phyloP scores from a whole-genome alignment of 2,113 vertebrate species.

The Rhea pennata region DNA sequence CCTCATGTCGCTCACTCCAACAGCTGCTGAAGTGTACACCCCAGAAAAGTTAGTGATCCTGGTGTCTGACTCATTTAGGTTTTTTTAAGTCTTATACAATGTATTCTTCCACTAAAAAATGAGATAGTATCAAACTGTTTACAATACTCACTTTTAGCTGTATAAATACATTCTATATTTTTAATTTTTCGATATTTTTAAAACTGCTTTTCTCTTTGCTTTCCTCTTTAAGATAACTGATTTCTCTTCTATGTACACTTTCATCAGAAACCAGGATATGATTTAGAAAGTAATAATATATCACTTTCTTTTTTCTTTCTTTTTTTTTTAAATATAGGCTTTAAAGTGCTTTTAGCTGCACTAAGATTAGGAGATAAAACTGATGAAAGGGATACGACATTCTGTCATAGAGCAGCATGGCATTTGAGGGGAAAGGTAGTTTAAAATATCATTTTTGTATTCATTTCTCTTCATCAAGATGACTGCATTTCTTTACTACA shows the following conservation, averaged over 20 bases:
- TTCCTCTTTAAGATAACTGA: constrained; percentile 41
- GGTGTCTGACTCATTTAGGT: neutral
- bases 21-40: neutral
- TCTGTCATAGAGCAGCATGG: constrained; percentile 41
- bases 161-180: constrained; percentile 7
- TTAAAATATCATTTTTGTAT: constrained; percentile 63
- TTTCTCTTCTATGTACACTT: constrained; percentile 36
- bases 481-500: constrained; percentile 34
- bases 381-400: constrained; percentile 58
- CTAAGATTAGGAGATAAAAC: constrained; percentile 69
- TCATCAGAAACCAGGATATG: constrained; percentile 3
- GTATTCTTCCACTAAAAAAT: constrained; percentile 5
- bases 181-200: constrained; percentile 8
- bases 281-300: constrained; percentile 70
- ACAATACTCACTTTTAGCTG: neutral
- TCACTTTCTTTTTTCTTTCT: neutral
- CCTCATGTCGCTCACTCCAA: neutral
- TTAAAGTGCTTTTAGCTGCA: constrained; percentile 67
- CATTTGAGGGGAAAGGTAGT: constrained; percentile 48
- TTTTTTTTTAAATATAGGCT: constrained; percentile 26
- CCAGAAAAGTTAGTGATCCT: neutral
- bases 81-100: neutral
- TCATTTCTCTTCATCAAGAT: constrained; percentile 25
- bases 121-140: neutral
- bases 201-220: constrained; percentile 48